A percentile compares a stretch with the other conserved stretches of the same genome.
Evolutionary conservation across 2,888 invertebrate genomes (phyloP).

Genomic region (Phorcus lineatus): DNA sequence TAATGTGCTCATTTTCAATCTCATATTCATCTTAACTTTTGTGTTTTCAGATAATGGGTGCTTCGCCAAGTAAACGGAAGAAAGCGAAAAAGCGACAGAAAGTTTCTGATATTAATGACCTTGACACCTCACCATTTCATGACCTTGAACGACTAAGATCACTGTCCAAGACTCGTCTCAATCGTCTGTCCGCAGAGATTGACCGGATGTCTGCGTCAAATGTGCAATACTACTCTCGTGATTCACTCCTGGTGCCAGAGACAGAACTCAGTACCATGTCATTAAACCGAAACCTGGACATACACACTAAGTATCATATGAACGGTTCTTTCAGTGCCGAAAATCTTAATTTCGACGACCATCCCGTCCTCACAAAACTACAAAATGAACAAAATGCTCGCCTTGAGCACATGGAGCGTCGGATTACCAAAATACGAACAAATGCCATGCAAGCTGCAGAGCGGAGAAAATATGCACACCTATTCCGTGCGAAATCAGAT

Average conservation of each 20-base stretch:
- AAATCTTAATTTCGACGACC: conserved; percentile 54
- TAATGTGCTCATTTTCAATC: too few relatives aligned
- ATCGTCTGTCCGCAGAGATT: conserved; percentile 46
- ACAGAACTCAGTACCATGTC: conserved; percentile 42
- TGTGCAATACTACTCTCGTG: conserved; percentile 46
- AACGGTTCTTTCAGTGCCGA: not conserved
- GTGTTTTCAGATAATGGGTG: conserved; percentile 24
- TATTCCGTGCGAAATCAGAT: conserved; percentile 61
- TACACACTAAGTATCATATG: not conserved
- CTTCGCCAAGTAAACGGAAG: conserved; percentile 27
- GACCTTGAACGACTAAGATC: conserved; percentile 18
- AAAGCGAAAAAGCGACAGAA: conserved; percentile 31
- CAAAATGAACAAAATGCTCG: conserved; percentile 68
- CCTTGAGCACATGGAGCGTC: conserved; percentile 63
- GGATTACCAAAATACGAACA: conserved; percentile 60
- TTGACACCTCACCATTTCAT: conserved; percentile 17
- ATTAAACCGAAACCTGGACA: conserved; percentile 37
- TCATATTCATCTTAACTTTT: not conserved
- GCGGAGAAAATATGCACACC: conserved; percentile 63
- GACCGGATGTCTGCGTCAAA: conserved; percentile 49
- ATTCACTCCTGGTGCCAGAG: conserved; percentile 40
- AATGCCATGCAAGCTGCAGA: conserved; percentile 67
- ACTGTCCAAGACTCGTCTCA: conserved; percentile 34
- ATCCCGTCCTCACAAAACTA: conserved; percentile 63
- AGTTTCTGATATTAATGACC: conserved; percentile 4